Evolutionary conservation across 2,888 invertebrate genomes (phyloP), one percentile per base, ranked within the genome.

Genomic region (Chelonus formosanus): DNA sequence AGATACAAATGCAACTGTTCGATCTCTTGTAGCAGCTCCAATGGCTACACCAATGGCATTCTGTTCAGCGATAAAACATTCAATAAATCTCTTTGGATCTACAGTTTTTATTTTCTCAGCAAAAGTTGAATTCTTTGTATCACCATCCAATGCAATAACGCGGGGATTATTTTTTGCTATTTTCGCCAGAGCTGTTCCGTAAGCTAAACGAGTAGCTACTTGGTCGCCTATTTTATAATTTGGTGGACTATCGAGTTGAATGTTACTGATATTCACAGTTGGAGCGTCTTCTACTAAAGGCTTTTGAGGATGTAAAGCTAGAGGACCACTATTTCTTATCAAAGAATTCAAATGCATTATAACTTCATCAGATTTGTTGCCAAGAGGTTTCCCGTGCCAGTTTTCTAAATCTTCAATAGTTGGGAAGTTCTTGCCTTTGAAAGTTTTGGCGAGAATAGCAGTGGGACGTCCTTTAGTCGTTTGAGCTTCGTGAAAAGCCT

Each of bases 51-150:
- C 97, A 70, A 96, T 96, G 81, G 98, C 86, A 87, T 97, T 98
- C 87, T 99, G 99, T 84, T 99, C 99, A 67, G 99, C 99, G 80
- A 99, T 99, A 87, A 94, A 99, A 84, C 99, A 98, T 86, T 99
- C 99, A 74, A 99, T 91, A 86, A 94, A 97, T 72, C 95, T 90
- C 60, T 87, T 86, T 1, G 91, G 88, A 76, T 87, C 87, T 36
- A 86, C 91, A 74, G 92, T 90, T 83, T 92, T 93, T 71, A 98
- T 89, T 81, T 94, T 96, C 76, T 96, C 96, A 10, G 98, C 93
- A 86, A 90, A 99, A 0, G 99, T 99, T 0, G 98, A 99, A 86
- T 99, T 99, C 86, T 98, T 99, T 73, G 97, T 98, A 84, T 99
- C 99, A 34, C 96, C 98, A 83, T 99, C 98, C 76, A 99, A 84